phyloP scores from a whole-genome alignment of 2,888 invertebrate genomes.

The Cenopis cana region DNA sequence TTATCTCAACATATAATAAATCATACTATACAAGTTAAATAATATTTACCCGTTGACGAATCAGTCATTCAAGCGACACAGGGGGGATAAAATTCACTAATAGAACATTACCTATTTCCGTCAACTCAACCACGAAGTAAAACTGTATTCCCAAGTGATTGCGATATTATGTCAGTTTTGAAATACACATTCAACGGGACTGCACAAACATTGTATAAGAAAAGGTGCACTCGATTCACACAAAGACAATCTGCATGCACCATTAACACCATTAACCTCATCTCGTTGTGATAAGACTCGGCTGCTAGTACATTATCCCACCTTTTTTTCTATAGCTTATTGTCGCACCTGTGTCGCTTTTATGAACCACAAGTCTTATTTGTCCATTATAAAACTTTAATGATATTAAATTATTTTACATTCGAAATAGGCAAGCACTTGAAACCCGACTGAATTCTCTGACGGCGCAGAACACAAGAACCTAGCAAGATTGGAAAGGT shows the following conservation, averaged over 20 bases:
- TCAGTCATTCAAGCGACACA: slow-evolving; percentile 8
- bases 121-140: not conserved
- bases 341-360: not conserved
- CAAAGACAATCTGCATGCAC: not conserved
- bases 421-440: slow-evolving; percentile 13
- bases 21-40: slow-evolving; percentile 15
- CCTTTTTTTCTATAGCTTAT: not conserved
- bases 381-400: not conserved
- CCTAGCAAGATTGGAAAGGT: not conserved
- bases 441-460: not conserved
- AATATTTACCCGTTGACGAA: slow-evolving; percentile 32
- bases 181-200: not conserved
- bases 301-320: too few species aligned
- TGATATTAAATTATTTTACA: not conserved
- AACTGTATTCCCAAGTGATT: not conserved
- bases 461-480: slow-evolving; percentile 4
- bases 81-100: not conserved
- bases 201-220: not conserved
- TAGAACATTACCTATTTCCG: not conserved
- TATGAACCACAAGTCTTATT: not conserved
- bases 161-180: too few species aligned
- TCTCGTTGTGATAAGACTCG: too few species aligned
- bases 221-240: not conserved
- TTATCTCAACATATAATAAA: slow-evolving; percentile 7
- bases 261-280: too few species aligned